A percentile compares a stretch with the other conserved stretches of the same genome.
Conservation (phyloP, 2,797 vertebrate species). For the Sebastolobus altivelis region DNA sequence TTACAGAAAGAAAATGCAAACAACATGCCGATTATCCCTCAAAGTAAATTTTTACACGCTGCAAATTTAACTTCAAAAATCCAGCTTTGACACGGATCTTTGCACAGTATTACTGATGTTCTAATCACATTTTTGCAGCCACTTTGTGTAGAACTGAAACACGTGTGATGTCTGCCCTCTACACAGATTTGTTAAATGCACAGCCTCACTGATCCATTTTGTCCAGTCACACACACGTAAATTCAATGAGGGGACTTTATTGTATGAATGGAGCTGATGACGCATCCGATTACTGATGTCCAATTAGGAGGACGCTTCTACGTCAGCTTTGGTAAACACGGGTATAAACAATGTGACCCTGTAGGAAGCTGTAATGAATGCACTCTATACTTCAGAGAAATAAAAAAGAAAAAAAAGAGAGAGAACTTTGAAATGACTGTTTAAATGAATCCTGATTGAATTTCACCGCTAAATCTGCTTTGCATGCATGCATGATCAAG, state of each 20-base stretch:
- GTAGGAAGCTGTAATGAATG: neutral
- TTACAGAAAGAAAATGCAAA: neutral
- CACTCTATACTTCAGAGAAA: neutral
- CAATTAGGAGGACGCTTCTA: neutral
- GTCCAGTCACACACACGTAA: neutral
- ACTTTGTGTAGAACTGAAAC: neutral
- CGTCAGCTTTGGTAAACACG: neutral
- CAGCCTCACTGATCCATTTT: slow-evolving; percentile 19
- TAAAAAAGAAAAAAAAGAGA: neutral
- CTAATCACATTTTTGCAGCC: neutral
- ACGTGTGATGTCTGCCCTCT: neutral
- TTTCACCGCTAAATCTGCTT: neutral
- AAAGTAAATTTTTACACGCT: neutral
- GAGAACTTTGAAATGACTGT: neutral
- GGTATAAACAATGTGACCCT: neutral
- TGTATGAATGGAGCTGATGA: slow-evolving; percentile 8
- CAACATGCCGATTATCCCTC: neutral
- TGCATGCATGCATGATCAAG: neutral
- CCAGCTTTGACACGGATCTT: no score
- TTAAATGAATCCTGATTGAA: neutral
- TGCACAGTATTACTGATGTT: neutral
- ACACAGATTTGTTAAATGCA: neutral
- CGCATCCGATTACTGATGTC: neutral
- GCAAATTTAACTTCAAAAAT: neutral
- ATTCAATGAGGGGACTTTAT: slow-evolving; percentile 5